Conservation (phyloP, 2,888 invertebrate species). For the Pachymerium ferrugineum region DNA sequence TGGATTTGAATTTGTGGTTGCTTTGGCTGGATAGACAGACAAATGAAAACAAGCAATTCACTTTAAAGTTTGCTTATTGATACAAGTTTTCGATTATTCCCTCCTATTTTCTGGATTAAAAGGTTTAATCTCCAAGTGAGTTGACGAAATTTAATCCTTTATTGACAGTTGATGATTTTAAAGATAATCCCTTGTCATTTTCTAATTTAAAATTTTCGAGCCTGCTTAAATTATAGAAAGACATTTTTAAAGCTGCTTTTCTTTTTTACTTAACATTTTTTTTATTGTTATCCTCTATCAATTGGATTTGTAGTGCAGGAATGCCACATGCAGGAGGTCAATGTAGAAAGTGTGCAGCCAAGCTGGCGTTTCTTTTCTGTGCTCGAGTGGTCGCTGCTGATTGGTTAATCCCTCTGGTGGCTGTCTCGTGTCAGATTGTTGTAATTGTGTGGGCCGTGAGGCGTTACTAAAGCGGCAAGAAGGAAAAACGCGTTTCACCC, state of each 20-base stretch:
- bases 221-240: not conserved
- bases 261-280: too few species aligned
- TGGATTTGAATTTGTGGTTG: constrained; percentile 19
- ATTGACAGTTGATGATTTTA: not conserved
- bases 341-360: not conserved
- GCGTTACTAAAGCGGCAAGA: constrained; percentile 23
- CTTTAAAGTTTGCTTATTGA: constrained; percentile 4
- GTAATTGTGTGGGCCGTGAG: constrained; percentile 25
- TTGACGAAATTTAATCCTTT: not conserved
- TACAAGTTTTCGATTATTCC: not conserved
- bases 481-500: constrained; percentile 22
- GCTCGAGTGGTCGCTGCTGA: constrained; percentile 15
- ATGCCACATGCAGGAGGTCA: not conserved
- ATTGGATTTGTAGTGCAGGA: not conserved
- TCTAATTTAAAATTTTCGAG: not conserved
- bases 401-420: constrained; percentile 27
- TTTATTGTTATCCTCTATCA: not conserved
- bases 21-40: not conserved
- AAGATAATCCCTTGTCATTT: not conserved
- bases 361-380: constrained; percentile 22
- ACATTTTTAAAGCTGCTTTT: not conserved
- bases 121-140: not conserved
- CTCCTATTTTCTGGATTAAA: not conserved
- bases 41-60: not conserved
- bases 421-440: constrained; percentile 25